phyloP scores from a whole-genome alignment of 2,888 invertebrate genomes.

The Heliothis peltigera region DNA sequence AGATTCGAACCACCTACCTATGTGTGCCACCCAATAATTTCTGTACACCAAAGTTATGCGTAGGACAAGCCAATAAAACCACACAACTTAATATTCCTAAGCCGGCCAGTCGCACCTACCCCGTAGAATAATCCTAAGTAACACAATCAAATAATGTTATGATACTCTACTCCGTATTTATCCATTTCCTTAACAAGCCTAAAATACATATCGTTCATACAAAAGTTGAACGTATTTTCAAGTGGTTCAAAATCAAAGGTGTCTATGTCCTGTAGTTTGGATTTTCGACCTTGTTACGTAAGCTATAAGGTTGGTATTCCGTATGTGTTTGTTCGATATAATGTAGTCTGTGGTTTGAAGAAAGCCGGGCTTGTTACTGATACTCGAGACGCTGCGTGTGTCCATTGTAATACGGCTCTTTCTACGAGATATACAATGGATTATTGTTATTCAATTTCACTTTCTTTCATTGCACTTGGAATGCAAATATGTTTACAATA shows the following conservation, averaged over 20 bases:
- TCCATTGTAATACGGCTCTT: conserved; percentile 71
- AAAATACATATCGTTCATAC: conserved; percentile 62
- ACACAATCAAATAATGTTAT: conserved; percentile 36
- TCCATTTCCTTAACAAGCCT: conserved; percentile 41
- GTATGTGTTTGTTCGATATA: conserved; percentile 59
- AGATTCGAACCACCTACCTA: not conserved
- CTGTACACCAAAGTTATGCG: conserved; percentile 1
- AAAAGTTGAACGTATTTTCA: conserved; percentile 66
- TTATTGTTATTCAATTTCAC: conserved; percentile 24
- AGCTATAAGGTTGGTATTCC: conserved; percentile 45
- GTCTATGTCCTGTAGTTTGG: conserved; percentile 41
- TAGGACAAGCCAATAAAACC: conserved; percentile 27
- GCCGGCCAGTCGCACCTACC: conserved; percentile 18
- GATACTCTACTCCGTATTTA: conserved; percentile 45
- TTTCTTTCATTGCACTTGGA: conserved; percentile 25
- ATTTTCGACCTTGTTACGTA: conserved; percentile 32
- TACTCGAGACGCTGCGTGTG: conserved; percentile 80
- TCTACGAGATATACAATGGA: conserved; percentile 4
- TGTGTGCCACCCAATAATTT: conserved; percentile 7
- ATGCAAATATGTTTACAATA: conserved; percentile 9
- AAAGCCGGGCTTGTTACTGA: conserved; percentile 85
- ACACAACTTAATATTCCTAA: conserved; percentile 29
- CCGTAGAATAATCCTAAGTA: conserved; percentile 17
- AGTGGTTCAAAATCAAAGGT: conserved; percentile 66
- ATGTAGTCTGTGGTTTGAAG: conserved; percentile 79